These are phyloP conservation scores for Asteroscopus sphinx DNA, from an alignment of 2,888 invertebrate genomes.

Conservation along the genomic window DNA sequence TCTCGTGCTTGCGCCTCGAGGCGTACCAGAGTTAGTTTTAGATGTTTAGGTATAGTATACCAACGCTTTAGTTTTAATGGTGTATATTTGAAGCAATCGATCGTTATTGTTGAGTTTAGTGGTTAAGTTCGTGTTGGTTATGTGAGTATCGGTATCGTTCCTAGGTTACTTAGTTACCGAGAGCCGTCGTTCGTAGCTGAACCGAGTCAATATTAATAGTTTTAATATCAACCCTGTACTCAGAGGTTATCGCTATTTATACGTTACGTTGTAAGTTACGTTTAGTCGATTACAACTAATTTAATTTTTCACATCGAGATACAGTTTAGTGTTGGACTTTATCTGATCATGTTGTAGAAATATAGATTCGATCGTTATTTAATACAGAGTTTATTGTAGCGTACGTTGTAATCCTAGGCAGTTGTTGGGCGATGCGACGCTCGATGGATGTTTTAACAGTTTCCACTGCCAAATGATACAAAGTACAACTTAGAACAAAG, in stretches of 20 bases:
- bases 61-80: conserved; percentile 63
- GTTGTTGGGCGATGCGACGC: conserved; percentile 53
- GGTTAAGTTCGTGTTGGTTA: conserved; percentile 84
- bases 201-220: conserved; percentile 75
- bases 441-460: conserved; percentile 63
- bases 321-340: conserved; percentile 53
- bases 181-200: conserved; percentile 76
- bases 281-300: conserved; percentile 64
- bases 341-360: conserved; percentile 58
- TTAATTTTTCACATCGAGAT: conserved; percentile 72
- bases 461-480: conserved; percentile 84
- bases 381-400: conserved; percentile 68
- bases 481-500: conserved; percentile 80
- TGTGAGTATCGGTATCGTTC: conserved; percentile 79
- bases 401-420: conserved; percentile 62
- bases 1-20: conserved; percentile 73
- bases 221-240: conserved; percentile 66
- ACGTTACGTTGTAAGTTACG: conserved; percentile 73
- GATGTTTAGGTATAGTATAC: conserved; percentile 62
- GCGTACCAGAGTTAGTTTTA: conserved; percentile 69
- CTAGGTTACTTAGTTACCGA: conserved; percentile 79
- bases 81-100: conserved; percentile 71
- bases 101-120: conserved; percentile 76
- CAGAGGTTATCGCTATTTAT: conserved; percentile 81
- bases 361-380: conserved; percentile 65